Base-by-base conservation (phyloP, 23 tunicate genomes). In the Ascidia mentula region DNA sequence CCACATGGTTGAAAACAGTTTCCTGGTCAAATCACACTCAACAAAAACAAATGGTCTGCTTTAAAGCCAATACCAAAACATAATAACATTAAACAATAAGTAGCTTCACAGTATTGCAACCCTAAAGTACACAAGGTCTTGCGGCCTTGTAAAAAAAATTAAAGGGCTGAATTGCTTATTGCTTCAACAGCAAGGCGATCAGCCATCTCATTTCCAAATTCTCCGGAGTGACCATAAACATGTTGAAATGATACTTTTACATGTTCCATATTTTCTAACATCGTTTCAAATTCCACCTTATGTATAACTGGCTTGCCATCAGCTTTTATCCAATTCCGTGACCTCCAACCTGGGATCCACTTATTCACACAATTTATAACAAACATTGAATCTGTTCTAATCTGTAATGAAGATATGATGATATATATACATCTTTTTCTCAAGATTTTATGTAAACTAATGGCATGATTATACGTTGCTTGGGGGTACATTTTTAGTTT, bases 191-290 rank as follows among this genome's bases (percentile, higher is more conserved):
- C 98, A 32, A 93, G 79, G 59, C 46, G 73, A 53, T 93, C 98
- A 9, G 98, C 98, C 89, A 84, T 93, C 65, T 93, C 98, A 77
- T 93, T 93, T 31, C 98, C 98, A 77, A 75, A 32, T 22, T 79
- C 42, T 18, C 98, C 98, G 6, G 20, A 36, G 40, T 93, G 98
- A 17, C 93, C 98, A 32, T 31, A 31, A 20, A 93, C 93, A 80
- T 93, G 98, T 38, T 87, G 88, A 78, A 94, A 93, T 13, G 53
- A 60, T 26, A 93, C 98, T 42, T 88, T 74, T 0, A 93, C 88
- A 20, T 79, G 38, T 71, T 93, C 80, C 93, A 93, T 69, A 70
- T 77, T 42, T 7, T 84, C 73, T 46, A 93, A 71, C 46, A 93
- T 93, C 32, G 74, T 77, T 7, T 69, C 8, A 61, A 93, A 84